Percentiles rank a stretch among this genome's conserved stretches.
Conservation (phyloP, 2,888 invertebrate species). For the Himalopsyche tibetana region DNA sequence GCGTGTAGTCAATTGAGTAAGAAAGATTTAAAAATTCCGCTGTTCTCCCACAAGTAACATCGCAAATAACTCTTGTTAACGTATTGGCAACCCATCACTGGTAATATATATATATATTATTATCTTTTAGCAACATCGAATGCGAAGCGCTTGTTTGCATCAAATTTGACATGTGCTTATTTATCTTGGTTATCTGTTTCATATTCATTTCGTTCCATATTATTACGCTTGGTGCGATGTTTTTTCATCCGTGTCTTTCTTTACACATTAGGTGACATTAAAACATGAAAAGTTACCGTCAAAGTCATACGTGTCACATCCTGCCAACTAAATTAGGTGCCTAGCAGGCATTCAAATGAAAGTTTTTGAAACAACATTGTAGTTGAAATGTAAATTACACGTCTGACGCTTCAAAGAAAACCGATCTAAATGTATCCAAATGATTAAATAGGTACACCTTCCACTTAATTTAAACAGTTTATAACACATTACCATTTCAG, state of each 20-base stretch:
- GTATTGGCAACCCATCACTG: no score
- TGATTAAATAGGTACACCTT: background rate
- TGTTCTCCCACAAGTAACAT: no score
- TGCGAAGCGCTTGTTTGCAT: background rate
- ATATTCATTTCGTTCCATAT: conserved; percentile 25
- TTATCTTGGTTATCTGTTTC: background rate
- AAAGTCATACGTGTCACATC: conserved; percentile 46
- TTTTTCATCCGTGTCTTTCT: conserved; percentile 15
- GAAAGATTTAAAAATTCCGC: no score
- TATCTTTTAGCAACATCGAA: no score
- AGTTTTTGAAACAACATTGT: conserved; percentile 22
- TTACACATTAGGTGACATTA: conserved; percentile 6
- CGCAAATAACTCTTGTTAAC: no score
- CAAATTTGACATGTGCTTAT: background rate
- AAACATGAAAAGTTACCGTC: conserved; percentile 23
- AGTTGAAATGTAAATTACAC: conserved; percentile 1
- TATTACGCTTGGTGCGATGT: conserved; percentile 11
- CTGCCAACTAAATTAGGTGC: conserved; percentile 41
- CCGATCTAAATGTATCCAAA: background rate
- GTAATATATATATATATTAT: no score
- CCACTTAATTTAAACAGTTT: background rate
- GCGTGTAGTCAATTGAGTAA: no score
- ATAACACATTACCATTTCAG: conserved; percentile 1
- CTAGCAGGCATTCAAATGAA: conserved; percentile 1
- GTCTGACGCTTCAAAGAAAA: background rate